phyloP scores from a whole-genome alignment of 2,888 invertebrate genomes.

The Temnothorax ravouxi region DNA sequence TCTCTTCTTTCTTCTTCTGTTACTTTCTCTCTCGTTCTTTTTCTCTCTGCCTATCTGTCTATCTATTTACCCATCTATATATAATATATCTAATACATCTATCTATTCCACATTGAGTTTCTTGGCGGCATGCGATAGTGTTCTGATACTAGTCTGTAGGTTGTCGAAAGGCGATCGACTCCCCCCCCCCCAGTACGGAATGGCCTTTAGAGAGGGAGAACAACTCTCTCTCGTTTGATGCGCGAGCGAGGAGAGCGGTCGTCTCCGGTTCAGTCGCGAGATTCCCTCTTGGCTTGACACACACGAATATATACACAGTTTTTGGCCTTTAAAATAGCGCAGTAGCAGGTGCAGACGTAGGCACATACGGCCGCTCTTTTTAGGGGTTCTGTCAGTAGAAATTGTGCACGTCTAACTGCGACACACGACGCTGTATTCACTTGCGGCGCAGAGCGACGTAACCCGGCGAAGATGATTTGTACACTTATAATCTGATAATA shows the following conservation, averaged over 20 bases:
- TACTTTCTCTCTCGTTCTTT: constrained; percentile 22
- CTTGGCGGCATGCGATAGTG: constrained; percentile 82
- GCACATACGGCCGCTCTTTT: constrained; percentile 75
- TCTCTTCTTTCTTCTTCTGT: constrained; percentile 67
- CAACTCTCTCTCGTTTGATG: constrained; percentile 64
- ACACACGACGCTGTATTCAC: constrained; percentile 73
- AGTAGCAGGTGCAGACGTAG: constrained; percentile 83
- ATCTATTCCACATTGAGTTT: constrained; percentile 73
- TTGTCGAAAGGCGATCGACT: constrained; percentile 63
- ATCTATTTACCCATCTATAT: constrained; percentile 10
- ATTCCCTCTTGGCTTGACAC: constrained; percentile 68
- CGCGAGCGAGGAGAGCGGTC: constrained; percentile 62
- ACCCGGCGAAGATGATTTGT: constrained; percentile 67
- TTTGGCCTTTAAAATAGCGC: constrained; percentile 73
- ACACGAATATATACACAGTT: constrained; percentile 54
- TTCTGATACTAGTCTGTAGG: constrained; percentile 76
- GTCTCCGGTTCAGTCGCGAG: constrained; percentile 60
- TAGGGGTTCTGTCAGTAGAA: constrained; percentile 78
- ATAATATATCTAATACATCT: neutral
- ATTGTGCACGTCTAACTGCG: constrained; percentile 78
- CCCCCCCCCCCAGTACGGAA: constrained; percentile 62
- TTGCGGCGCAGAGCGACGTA: constrained; percentile 73
- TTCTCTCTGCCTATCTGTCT: constrained; percentile 9
- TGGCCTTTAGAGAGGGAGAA: constrained; percentile 69
- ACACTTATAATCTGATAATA: constrained; percentile 26